Percentiles rank a stretch among this genome's conserved stretches.
Evolutionary conservation across 2,113 vertebrate species (phyloP).

Genomic region (Tragelaphus strepsiceros): DNA sequence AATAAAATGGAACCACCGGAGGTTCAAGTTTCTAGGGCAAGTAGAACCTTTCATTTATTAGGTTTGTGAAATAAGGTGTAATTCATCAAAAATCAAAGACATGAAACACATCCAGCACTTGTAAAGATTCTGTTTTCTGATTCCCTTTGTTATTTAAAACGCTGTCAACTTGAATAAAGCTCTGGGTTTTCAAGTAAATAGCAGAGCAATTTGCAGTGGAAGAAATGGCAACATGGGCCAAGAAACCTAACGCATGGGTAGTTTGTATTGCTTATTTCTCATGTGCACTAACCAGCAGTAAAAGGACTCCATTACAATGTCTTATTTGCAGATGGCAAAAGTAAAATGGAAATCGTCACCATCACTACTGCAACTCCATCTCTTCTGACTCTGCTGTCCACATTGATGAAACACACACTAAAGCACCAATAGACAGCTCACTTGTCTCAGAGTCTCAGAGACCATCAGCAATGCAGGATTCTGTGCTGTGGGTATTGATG

Average conservation of each 20-base stretch:
- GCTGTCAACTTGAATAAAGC: not conserved
- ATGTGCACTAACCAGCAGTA: not conserved
- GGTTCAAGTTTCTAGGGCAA: not conserved
- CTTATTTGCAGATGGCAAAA: not conserved
- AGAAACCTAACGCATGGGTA: not conserved
- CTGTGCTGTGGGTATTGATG: not conserved
- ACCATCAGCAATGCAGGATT: not conserved
- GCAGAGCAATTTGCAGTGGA: not conserved
- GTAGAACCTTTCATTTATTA: not conserved
- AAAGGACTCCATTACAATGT: not conserved
- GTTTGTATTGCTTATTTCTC: no score
- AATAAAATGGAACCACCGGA: not conserved
- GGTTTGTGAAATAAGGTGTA: not conserved
- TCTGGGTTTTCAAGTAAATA: not conserved
- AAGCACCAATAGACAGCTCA: not conserved
- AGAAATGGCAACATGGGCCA: not conserved
- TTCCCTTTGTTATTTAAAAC: not conserved
- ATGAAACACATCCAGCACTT: not conserved
- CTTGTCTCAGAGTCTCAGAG: not conserved
- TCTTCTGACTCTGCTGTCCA: not conserved
- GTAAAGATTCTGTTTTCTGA: not conserved
- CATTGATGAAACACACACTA: accelerated
- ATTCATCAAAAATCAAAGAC: not conserved
- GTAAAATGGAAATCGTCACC: not conserved
- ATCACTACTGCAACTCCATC: no score